Percentiles rank a stretch among this genome's conserved stretches.
phyloP scores from a whole-genome alignment of 2,797 vertebrate genomes.

The Melanotaenia maccullochi region DNA sequence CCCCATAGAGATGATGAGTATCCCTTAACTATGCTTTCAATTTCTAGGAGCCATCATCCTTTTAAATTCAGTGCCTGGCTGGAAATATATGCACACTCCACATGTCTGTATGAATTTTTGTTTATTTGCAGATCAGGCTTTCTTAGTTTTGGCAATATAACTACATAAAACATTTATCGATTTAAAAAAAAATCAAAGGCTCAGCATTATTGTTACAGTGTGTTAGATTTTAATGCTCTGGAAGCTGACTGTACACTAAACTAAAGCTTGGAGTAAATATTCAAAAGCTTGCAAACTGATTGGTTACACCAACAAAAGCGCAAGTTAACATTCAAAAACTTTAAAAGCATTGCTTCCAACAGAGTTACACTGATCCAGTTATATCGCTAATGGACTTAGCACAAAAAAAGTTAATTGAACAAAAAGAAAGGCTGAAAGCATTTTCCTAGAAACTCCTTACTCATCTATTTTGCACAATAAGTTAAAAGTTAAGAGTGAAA shows the following conservation, averaged over 20 bases:
- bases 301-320: conserved; percentile 23
- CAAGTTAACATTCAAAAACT: conserved; percentile 30
- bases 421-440: conserved; percentile 11
- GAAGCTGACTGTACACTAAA: conserved; percentile 45
- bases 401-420: conserved; percentile 43
- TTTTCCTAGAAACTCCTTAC: conserved; percentile 21
- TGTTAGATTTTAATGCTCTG: conserved; percentile 26
- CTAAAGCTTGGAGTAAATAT: conserved; percentile 26
- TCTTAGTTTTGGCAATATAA: conserved; percentile 21
- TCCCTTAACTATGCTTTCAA: neutral
- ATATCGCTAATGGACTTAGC: conserved; percentile 45
- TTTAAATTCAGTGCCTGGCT: conserved; percentile 2
- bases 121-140: conserved; percentile 22
- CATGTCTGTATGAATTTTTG: conserved; percentile 16
- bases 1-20: neutral
- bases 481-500: conserved; percentile 17
- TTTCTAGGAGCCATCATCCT: conserved; percentile 6
- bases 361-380: conserved; percentile 48
- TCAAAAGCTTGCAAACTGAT: conserved; percentile 41
- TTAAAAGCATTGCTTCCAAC: conserved; percentile 17
- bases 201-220: conserved; percentile 7
- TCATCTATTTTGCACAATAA: conserved; percentile 33
- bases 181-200: conserved; percentile 7
- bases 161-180: conserved; percentile 38
- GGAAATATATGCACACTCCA: conserved; percentile 19